phyloP scores from a whole-genome alignment of 2,888 invertebrate species.

The Anodontia alba region DNA sequence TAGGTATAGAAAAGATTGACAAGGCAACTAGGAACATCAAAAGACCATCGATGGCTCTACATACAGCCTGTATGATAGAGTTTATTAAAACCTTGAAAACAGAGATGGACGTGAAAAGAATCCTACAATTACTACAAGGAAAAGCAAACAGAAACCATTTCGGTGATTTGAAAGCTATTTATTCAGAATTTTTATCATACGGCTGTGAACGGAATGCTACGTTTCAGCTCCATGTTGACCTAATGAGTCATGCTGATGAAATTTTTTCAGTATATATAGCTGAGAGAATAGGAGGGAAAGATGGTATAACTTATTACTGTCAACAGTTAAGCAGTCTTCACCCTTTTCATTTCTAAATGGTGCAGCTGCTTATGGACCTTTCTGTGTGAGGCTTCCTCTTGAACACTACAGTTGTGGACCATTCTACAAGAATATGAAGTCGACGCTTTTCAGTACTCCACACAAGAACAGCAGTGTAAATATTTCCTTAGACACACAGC shows the following conservation, averaged over 20 bases:
- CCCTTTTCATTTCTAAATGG: slow-evolving; percentile 42
- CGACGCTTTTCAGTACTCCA: slow-evolving; percentile 37
- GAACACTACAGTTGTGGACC: slow-evolving; percentile 31
- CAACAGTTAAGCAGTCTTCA: not conserved
- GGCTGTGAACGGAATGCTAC: not conserved
- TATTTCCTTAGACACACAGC: slow-evolving; percentile 42
- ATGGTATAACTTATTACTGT: not conserved
- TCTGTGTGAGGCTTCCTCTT: slow-evolving; percentile 33
- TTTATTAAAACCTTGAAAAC: not conserved
- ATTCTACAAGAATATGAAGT: slow-evolving; percentile 43
- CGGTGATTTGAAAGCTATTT: not conserved
- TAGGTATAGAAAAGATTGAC: slow-evolving; percentile 33
- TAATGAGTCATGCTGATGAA: not conserved
- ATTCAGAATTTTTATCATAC: not conserved
- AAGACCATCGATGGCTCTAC: slow-evolving; percentile 24
- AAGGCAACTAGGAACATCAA: slow-evolving; percentile 33
- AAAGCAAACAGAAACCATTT: not conserved
- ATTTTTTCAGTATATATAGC: not conserved
- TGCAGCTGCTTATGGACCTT: slow-evolving; percentile 51
- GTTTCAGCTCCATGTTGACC: not conserved
- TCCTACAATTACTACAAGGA: not conserved
- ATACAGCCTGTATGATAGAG: slow-evolving; percentile 16
- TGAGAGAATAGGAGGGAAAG: not conserved
- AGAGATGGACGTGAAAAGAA: not conserved
- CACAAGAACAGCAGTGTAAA: slow-evolving; percentile 39